Percentiles rank a stretch among this genome's conserved stretches.
Conservation (phyloP, 2,888 invertebrate genomes). For the Eutolmus rufibarbis region DNA sequence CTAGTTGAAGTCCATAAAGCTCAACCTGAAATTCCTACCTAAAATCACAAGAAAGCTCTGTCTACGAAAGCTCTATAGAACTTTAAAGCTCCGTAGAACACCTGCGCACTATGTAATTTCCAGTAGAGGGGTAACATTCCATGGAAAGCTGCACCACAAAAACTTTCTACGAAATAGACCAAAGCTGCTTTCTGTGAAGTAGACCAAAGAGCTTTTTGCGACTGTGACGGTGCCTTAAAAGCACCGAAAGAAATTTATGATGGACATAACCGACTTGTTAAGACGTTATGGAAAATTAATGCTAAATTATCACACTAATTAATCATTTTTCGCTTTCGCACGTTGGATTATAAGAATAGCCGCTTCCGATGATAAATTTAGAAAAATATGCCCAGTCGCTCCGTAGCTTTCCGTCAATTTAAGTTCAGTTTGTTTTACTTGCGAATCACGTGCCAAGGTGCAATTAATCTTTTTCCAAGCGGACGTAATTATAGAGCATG, state of each 20-base stretch:
- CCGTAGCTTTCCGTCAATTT: not conserved
- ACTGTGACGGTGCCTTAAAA: not conserved
- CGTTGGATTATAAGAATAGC: not conserved
- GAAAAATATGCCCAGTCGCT: not conserved
- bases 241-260: not conserved
- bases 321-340: not conserved
- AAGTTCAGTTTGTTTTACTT: not conserved
- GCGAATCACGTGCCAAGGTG: not conserved
- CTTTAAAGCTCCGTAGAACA: not conserved
- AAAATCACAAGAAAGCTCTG: not conserved
- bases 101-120: not conserved
- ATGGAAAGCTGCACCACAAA: not conserved
- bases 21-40: not conserved
- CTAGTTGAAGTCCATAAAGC: not conserved
- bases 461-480: not conserved
- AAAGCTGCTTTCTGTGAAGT: no score
- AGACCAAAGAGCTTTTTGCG: not conserved
- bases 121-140: not conserved
- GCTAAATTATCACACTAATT: slow-evolving; percentile 8
- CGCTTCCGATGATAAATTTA: not conserved
- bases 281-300: slow-evolving; percentile 3
- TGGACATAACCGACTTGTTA: not conserved
- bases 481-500: not conserved
- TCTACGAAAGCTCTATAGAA: not conserved
- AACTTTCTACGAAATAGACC: not conserved